Evolutionary conservation across 2,888 invertebrate species (phyloP), one percentile per base, ranked within the genome.

Genomic region (Antitype chi): DNA sequence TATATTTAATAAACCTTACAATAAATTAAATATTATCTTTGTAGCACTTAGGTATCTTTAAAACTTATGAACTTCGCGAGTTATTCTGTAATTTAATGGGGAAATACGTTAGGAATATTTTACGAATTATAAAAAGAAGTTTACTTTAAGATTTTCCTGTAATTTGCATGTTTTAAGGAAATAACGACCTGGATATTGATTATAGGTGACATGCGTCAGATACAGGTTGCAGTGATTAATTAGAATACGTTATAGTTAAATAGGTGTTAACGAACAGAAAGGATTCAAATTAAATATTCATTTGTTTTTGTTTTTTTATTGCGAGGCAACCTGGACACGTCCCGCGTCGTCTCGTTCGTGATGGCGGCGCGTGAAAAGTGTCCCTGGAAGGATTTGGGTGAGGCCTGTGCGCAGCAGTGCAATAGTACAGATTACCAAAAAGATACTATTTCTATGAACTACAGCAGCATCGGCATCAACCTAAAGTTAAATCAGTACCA

Each of bases 121-220:
- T 17, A 55, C 2, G 20, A 15, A 47, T 23, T 0, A 47, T 15
- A 60, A 17, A 7, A 59, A 20, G 38, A 80, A 55, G 6, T 52
- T 49, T 43, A 4, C 25, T 32, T 70, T 47, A 6, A 52, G 32
- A 47, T 71, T 69, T 84, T 71, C 74, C 74, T 80, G 64, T 66
- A 66, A 11, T 11, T 47, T 52, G n/a, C 11, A 55, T n/a, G 11
- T 67, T 52, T 80, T 59, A 55, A 57, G 32, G 7, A 47, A 59
- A 28, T 59, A 25, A 32, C 25, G 13, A 80, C 20, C n/a, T 49
- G 9, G 13, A 64, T 64, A 52, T 52, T 23, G 9, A 13, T 66
- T 9, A 4, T 52, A 53, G 20, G 15, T 32, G 2, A 2, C 5
- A 81, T 55, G 17, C 60, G n/a, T 66, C 28, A 52, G 5, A 3